Conservation (phyloP, 2,113 vertebrate genomes). For the Phylloscopus trochiloides region DNA sequence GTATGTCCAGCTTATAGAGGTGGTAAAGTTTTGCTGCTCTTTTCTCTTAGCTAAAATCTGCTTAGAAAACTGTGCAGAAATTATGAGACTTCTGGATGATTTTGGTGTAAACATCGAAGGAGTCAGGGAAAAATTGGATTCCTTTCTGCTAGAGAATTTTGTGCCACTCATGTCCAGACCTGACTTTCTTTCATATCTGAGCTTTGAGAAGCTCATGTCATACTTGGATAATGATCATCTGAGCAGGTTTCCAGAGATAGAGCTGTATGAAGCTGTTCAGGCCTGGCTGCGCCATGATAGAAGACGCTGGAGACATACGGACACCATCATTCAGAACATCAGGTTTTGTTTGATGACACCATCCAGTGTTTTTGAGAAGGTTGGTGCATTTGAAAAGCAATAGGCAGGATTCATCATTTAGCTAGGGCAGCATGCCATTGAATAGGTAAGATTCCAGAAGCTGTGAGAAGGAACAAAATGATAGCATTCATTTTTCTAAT, state of each 20-base stretch:
- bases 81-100: conserved; percentile 98
- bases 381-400: conserved; percentile 81
- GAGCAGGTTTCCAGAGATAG: conserved; percentile 96
- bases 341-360: conserved; percentile 99
- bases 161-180: conserved; percentile 96
- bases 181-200: conserved; percentile 97
- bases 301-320: conserved; percentile 97
- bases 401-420: conserved; percentile 72
- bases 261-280: conserved; percentile 97
- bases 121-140: conserved; percentile 94
- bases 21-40: conserved; percentile 99
- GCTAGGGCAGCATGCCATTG: conserved; percentile 67
- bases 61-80: conserved; percentile 98
- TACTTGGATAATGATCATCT: conserved; percentile 94
- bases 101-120: conserved; percentile 98
- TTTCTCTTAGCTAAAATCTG: conserved; percentile 98
- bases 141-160: conserved; percentile 96
- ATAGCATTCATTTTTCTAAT: conserved; percentile 36
- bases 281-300: conserved; percentile 97
- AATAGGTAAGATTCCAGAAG: conserved; percentile 58
- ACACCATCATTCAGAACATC: conserved; percentile 96
- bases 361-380: conserved; percentile 97
- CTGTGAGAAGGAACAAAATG: conserved; percentile 35
- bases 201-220: conserved; percentile 94
- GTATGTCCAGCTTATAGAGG: conserved; percentile 98